A percentile compares a stretch with the other conserved stretches of the same genome.
phyloP scores from a whole-genome alignment of 2,113 vertebrate species.

The Bufo bufo region DNA sequence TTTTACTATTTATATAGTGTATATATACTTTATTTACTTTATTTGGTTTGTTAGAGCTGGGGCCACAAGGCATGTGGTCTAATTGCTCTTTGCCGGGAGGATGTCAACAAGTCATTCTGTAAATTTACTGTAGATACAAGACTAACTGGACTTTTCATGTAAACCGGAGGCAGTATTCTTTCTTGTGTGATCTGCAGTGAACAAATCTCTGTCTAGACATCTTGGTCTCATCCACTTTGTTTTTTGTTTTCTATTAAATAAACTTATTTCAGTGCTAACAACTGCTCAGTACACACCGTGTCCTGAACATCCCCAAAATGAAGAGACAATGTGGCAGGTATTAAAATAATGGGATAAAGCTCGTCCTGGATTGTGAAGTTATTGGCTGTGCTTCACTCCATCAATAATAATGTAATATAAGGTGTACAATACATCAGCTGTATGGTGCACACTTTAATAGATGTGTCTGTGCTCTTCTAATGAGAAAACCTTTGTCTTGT shows the following conservation, averaged over 20 bases:
- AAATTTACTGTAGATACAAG: too few species aligned
- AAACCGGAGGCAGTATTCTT: too few species aligned
- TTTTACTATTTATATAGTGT: too few species aligned
- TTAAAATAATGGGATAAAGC: conserved; percentile 1
- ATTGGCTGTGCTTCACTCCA: neutral
- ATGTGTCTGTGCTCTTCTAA: conserved; percentile 11
- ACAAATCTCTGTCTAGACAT: too few species aligned
- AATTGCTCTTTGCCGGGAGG: too few species aligned
- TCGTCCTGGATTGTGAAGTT: neutral
- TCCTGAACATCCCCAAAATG: neutral
- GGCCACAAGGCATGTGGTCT: too few species aligned
- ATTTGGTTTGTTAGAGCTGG: too few species aligned
- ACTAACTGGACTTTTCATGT: too few species aligned
- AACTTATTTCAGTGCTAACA: neutral
- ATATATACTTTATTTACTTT: too few species aligned
- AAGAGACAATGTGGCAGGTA: neutral
- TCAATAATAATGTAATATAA: conserved; percentile 24
- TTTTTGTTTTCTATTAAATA: neutral
- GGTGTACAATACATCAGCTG: neutral
- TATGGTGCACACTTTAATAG: neutral
- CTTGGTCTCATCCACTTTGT: too few species aligned
- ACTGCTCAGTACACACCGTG: neutral
- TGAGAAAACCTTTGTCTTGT: neutral
- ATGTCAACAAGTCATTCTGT: too few species aligned
- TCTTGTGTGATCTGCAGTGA: too few species aligned